These are phyloP conservation scores for Arrhopalites spinosus DNA, from an alignment of 2,888 invertebrate genomes.

Conservation along the genomic window DNA sequence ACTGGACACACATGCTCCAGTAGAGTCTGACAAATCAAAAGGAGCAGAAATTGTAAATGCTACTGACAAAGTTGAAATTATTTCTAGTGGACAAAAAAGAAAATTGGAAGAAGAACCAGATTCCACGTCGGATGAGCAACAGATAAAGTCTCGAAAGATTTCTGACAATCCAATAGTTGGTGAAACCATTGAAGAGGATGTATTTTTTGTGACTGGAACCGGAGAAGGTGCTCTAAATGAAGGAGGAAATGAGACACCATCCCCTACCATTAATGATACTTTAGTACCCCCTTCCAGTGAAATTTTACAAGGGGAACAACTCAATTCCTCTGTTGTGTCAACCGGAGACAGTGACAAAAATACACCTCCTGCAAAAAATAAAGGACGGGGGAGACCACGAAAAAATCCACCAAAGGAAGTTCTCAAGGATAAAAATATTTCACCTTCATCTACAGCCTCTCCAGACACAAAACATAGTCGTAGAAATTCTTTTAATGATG, in stretches of 20 bases:
- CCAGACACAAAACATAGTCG: constrained; percentile 57
- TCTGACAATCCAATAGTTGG: constrained; percentile 61
- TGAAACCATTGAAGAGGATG: constrained; percentile 74
- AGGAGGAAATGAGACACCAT: constrained; percentile 51
- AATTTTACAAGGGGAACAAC: constrained; percentile 3
- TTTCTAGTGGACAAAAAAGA: constrained; percentile 30
- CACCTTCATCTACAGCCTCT: background rate
- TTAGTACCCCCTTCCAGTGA: constrained; percentile 37
- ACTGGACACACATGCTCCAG: too few species aligned
- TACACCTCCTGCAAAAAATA: constrained; percentile 39
- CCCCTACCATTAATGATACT: constrained; percentile 19
- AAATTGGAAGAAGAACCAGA: constrained; percentile 21
- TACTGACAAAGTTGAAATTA: too few species aligned
- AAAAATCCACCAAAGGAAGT: constrained; percentile 57
- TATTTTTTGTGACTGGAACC: constrained; percentile 72
- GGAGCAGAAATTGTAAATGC: too few species aligned
- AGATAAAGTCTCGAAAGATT: constrained; percentile 38
- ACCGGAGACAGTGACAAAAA: background rate
- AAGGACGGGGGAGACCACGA: constrained; percentile 63
- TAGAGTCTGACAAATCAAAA: too few species aligned
- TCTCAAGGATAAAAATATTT: constrained; percentile 21
- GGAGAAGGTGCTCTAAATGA: constrained; percentile 69
- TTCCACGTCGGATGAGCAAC: constrained; percentile 7
- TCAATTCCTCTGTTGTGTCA: background rate
- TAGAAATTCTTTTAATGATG: constrained; percentile 30